phyloP scores from a whole-genome alignment of 2,113 vertebrate genomes.

The Chlorocebus sabaeus region DNA sequence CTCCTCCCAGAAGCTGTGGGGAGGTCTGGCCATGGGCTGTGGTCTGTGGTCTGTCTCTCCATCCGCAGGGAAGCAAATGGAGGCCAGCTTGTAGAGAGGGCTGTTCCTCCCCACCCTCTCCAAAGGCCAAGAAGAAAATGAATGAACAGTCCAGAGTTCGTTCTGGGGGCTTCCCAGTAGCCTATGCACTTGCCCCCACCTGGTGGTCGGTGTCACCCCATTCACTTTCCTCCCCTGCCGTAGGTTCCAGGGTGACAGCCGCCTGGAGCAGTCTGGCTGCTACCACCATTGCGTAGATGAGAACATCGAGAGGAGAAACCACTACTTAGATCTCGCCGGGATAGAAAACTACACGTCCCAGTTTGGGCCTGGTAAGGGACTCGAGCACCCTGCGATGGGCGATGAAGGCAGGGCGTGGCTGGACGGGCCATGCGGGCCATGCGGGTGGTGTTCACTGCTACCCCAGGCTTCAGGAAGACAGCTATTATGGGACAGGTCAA shows the following conservation, averaged over 20 bases:
- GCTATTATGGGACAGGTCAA: too few relatives aligned
- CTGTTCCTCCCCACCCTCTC: not conserved
- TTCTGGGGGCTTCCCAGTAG: not conserved
- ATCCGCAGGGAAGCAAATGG: not conserved
- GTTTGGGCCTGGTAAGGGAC: constrained; percentile 91
- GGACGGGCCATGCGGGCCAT: fast-evolving
- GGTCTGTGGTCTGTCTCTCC: not conserved
- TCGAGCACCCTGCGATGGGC: fast-evolving
- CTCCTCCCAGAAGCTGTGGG: not conserved
- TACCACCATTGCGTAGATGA: constrained; percentile 96
- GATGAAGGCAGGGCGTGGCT: too few relatives aligned
- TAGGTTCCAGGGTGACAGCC: constrained; percentile 95
- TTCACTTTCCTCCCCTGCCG: constrained; percentile 48
- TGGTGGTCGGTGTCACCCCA: not conserved
- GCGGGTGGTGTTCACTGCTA: fast-evolving
- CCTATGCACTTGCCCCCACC: not conserved
- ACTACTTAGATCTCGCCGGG: constrained; percentile 98
- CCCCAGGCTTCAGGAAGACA: not conserved
- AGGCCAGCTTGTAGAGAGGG: not conserved
- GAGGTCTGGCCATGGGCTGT: not conserved
- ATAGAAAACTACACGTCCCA: constrained; percentile 99
- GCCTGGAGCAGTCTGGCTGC: constrained; percentile 90
- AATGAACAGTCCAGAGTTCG: not conserved
- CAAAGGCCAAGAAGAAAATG: not conserved
- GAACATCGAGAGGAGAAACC: constrained; percentile 99